Evolutionary conservation across 2,797 vertebrate genomes (phyloP).

Genomic region (Macrochelys suwanniensis): DNA sequence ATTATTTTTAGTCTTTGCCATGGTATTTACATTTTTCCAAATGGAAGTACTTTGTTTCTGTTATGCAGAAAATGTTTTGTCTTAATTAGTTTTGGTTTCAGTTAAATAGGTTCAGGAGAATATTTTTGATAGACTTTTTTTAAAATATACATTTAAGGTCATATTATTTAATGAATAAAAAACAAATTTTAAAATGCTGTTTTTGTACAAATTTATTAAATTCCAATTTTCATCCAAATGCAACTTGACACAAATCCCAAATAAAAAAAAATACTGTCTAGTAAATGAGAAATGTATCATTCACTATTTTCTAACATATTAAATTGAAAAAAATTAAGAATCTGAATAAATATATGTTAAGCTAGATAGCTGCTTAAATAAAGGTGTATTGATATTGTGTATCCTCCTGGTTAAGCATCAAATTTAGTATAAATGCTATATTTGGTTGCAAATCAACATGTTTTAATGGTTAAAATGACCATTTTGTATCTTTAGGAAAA

Average conservation of each 20-base stretch:
- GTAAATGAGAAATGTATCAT: not conserved
- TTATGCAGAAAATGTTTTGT: not conserved
- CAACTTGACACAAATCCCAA: not conserved
- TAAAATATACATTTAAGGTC: not conserved
- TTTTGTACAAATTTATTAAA: not conserved
- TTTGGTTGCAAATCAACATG: not conserved
- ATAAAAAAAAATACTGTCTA: not conserved
- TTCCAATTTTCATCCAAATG: not conserved
- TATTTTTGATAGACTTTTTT: not conserved
- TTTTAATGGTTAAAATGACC: not conserved
- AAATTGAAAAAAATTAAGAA: not conserved
- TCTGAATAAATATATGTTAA: not conserved
- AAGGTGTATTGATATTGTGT: constrained; percentile 15
- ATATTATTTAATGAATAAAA: not conserved
- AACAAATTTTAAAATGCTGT: not conserved
- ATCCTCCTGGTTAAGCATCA: not conserved
- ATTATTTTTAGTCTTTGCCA: not conserved
- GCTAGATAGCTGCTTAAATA: not conserved
- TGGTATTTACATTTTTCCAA: not conserved
- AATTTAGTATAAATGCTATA: not conserved
- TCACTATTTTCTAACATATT: not conserved
- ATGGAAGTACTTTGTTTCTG: not conserved
- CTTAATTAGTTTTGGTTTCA: not conserved
- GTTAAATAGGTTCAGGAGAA: not conserved
- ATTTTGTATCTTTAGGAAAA: not conserved